Evolutionary conservation across 2,113 vertebrate species (phyloP), one percentile per base, ranked within the genome.

Genomic region (Symphodus melops): DNA sequence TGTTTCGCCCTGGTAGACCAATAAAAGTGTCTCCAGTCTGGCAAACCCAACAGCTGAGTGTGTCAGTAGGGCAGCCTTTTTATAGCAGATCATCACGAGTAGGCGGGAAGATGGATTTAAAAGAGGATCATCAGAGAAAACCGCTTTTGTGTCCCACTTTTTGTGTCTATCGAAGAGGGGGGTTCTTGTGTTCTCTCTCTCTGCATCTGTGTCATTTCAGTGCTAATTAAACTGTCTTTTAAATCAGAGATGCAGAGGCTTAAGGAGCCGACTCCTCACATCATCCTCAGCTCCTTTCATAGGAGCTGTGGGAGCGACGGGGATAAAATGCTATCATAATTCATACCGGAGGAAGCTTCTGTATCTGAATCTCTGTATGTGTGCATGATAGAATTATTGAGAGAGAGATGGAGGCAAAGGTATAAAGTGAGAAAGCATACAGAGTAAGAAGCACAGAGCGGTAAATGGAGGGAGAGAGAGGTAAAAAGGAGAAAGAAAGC

Each of bases 191-290:
- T 65, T 59, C 55, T 82, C 52, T 75, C 55, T 81, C 44, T 51
- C 41, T 44, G 51, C 12, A 33, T 72, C 57, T 68, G 66, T 61
- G 42, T 69, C 54, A 73, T 56, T 61, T 76, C 79, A 64, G 46
- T 82, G 4, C 80, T 84, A 78, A 88, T 87, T 86, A 87, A 86
- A 80, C 72, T 70, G 72, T 69, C 72, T 68, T 69, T 69, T 85
- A 79, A 86, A 75, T 68, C 56, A 64, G 58, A 44, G 33, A 81
- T 73, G 64, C 52, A 78, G 53, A 25, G 3, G 14, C 41, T 70
- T 58, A 75, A 55, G 51, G 53, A 68, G n/a, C 16, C 3, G 2
- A 39, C 58, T 68, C 42, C 12, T 44, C 42, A 14, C 42, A 14
- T 13, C 42, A 42, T 42, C 12, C 4, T 25, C 25, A 4, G 25